Percentiles rank a stretch among this genome's conserved stretches.
Evolutionary conservation across 2,113 vertebrate species (phyloP).

Genomic region (Clarias magur): DNA sequence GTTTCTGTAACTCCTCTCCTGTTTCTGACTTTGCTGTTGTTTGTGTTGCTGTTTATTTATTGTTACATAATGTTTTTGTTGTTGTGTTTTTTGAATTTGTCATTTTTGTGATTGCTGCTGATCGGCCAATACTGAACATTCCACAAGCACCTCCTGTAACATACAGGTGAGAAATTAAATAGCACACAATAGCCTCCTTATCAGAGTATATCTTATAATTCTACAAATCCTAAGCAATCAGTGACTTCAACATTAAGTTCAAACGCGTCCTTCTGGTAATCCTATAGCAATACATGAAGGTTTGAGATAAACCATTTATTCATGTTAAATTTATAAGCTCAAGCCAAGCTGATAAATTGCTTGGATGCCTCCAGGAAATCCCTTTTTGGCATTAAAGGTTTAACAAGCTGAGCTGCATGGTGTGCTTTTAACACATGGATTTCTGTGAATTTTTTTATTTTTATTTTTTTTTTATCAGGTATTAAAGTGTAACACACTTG

Average conservation of each 20-base stretch:
- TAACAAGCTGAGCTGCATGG: constrained; percentile 6
- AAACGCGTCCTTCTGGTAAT: background rate
- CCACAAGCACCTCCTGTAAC: background rate
- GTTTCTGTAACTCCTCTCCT: too few species aligned
- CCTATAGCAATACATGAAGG: background rate
- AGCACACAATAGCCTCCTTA: background rate
- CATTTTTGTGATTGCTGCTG: background rate
- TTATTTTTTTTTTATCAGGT: background rate
- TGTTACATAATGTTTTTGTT: too few species aligned
- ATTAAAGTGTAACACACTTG: constrained; percentile 21
- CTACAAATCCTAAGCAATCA: background rate
- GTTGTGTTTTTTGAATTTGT: too few species aligned
- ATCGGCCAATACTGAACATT: background rate
- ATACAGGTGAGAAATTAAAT: background rate
- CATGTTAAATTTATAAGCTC: background rate
- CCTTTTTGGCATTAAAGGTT: constrained; percentile 45
- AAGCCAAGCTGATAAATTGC: background rate
- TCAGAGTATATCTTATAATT: background rate
- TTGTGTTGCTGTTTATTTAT: background rate
- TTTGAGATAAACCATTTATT: background rate
- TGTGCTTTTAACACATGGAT: constrained; percentile 39
- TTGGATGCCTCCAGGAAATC: background rate
- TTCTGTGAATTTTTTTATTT: constrained; percentile 31
- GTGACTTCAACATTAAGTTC: background rate
- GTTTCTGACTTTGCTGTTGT: background rate